A percentile compares a stretch with the other conserved stretches of the same genome.
phyloP scores from a whole-genome alignment of 1,140 invertebrate genomes.

The Drosophila serrata region DNA sequence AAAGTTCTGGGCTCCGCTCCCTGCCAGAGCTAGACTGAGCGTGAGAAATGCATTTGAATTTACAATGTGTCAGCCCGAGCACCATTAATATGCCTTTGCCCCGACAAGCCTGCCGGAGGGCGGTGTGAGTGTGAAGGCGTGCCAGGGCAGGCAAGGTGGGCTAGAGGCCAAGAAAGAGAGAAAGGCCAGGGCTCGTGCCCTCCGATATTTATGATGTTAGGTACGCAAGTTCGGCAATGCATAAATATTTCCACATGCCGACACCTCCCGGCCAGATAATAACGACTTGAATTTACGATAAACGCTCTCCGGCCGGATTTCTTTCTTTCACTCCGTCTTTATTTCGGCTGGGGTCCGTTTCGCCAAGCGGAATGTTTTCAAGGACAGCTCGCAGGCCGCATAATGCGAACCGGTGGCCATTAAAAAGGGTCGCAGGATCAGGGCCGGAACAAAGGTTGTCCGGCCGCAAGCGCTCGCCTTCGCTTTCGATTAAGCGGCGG shows the following conservation, averaged over 20 bases:
- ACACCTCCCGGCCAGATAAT: conserved; percentile 66
- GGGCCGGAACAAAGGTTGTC: conserved; percentile 61
- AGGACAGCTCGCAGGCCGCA: conserved; percentile 68
- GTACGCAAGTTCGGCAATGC: conserved; percentile 64
- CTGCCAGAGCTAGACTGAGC: conserved; percentile 23
- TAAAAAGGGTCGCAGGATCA: conserved; percentile 61
- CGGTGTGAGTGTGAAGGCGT: conserved; percentile 6
- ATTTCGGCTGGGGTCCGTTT: conserved; percentile 18
- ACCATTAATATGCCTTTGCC: conserved; percentile 72
- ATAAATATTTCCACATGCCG: conserved; percentile 75
- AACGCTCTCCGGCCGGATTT: conserved; percentile 62
- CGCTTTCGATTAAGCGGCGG: conserved; percentile 80
- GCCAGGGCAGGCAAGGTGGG: background rate
- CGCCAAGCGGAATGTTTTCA: conserved; percentile 52
- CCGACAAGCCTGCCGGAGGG: conserved; percentile 8
- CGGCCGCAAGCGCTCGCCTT: conserved; percentile 72
- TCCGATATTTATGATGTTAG: conserved; percentile 61
- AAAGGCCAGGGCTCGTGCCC: conserved; percentile 17
- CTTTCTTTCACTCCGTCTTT: conserved; percentile 36
- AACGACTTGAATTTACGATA: conserved; percentile 79
- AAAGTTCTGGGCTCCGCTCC: conserved; percentile 24
- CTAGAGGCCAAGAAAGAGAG: conserved; percentile 5
- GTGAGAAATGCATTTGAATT: conserved; percentile 81
- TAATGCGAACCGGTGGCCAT: conserved; percentile 79
- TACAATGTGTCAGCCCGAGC: conserved; percentile 74